Base-by-base conservation (phyloP, 2,888 invertebrate genomes). In the Busseola fusca region DNA sequence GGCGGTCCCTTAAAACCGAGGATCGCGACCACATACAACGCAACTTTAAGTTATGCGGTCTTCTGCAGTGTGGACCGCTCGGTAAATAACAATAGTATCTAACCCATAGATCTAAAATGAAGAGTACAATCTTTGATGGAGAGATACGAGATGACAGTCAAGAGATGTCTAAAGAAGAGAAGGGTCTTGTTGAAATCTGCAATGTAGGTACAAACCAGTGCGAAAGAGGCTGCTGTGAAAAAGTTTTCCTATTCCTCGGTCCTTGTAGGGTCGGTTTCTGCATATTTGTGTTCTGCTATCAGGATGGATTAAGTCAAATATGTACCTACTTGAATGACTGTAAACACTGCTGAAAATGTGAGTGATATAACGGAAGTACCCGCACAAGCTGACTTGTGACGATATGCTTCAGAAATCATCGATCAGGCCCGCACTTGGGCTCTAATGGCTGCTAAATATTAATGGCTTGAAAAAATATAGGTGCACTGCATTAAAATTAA, bases 351-450 rank as follows among this genome's bases (percentile, higher is more conserved):
- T 57, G 69, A 78, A 78, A 78, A 66, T 59, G 65, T 59, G 58
- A 78, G 72, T 74, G 68, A 69, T 81, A 74, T 63, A 71, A 71
- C 76, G 85, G 82, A 85, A 84, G 81, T 79, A 81, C 84, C 84
- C 84, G 86, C 84, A 85, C 63, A 37, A 48, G n/a, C 37, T 27
- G 64, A 27, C 68, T 75, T 30, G 64, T 73, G 74, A 54, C 74
- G 79, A 76, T 72, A 76, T 72, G 84, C 80, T 64, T 81, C 70
- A 79, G 66, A 71, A 75, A 72, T 42, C 54, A 80, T 82, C 67
- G 82, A 78, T 64, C 84, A 85, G 84, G 78, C 78, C 78, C 84
- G 86, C 79, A 85, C 76, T 85, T 52, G 42, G 10, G 25, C n/a
- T 57, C 30, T 30, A 54, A 34, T 42, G 50, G 48, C 56, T 48